Conservation (phyloP, 2,113 vertebrate genomes). For the Calyptommatus sinebrachiatus region DNA sequence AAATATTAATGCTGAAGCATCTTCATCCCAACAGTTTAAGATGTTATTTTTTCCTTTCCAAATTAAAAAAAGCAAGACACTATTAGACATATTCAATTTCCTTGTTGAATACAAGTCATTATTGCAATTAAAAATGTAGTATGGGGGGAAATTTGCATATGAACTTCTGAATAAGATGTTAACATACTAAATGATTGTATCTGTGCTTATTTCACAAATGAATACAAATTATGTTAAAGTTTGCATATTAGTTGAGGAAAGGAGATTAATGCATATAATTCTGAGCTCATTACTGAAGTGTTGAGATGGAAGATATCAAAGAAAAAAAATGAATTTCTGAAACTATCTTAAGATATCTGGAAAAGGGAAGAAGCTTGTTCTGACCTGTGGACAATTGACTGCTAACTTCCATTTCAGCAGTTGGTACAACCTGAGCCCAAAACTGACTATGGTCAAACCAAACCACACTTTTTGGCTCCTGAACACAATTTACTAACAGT, state of each 20-base stretch:
- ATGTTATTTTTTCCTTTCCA: not conserved
- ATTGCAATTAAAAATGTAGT: not conserved
- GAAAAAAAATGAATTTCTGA: not conserved
- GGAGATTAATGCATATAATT: not conserved
- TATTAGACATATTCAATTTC: not conserved
- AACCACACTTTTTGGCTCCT: too few species aligned
- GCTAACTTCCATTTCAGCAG: too few species aligned
- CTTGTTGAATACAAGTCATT: not conserved
- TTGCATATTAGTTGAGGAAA: not conserved
- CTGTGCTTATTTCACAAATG: not conserved
- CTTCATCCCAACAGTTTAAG: not conserved
- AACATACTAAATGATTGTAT: not conserved
- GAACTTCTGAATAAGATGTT: not conserved
- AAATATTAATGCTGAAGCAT: not conserved
- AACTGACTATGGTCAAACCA: too few species aligned
- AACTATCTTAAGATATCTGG: not conserved
- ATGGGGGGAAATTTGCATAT: not conserved
- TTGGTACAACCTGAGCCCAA: too few species aligned
- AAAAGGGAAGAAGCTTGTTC: too few species aligned
- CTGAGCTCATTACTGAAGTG: not conserved
- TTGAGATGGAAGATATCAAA: too few species aligned
- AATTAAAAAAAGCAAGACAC: not conserved
- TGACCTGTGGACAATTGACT: too few species aligned
- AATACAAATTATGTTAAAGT: not conserved
- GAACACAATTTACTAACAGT: too few species aligned